Conservation (phyloP, 1,140 invertebrate species). For the Choristoneura fumiferana region DNA sequence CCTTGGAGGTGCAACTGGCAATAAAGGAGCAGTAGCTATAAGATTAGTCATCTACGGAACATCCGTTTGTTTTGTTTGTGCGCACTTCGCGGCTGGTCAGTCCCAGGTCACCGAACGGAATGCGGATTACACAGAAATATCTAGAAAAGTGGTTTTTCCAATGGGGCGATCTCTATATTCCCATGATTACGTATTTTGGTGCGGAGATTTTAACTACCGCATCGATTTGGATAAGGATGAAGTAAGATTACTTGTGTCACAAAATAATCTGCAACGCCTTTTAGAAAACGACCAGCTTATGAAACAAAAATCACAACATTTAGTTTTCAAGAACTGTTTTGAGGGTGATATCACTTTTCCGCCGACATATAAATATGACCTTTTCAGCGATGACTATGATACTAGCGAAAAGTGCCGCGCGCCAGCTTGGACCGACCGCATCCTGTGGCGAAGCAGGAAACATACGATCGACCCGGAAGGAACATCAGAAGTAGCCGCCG, state of each 20-base stretch:
- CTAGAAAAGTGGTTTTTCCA: conserved; percentile 94
- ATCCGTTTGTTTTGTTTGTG: conserved; percentile 98
- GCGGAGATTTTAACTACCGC: conserved; percentile 99
- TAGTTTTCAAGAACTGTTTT: conserved; percentile 96
- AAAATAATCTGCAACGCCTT: conserved; percentile 88
- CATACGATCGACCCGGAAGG: conserved; percentile 83
- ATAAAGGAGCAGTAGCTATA: conserved; percentile 98
- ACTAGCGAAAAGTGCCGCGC: conserved; percentile 98
- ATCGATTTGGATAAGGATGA: conserved; percentile 98
- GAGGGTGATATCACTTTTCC: conserved; percentile 96
- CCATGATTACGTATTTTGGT: conserved; percentile 99
- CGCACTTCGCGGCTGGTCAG: conserved; percentile 99
- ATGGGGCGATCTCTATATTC: conserved; percentile 95
- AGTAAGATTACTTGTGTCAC: conserved; percentile 90
- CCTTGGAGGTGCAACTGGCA: conserved; percentile 95
- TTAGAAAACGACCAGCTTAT: conserved; percentile 94
- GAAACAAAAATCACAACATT: conserved; percentile 87
- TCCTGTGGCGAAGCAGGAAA: conserved; percentile 93
- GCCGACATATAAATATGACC: conserved; percentile 99
- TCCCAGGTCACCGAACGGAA: conserved; percentile 97
- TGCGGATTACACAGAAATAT: conserved; percentile 97
- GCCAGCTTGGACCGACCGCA: conserved; percentile 98
- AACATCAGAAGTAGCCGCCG: conserved; percentile 84
- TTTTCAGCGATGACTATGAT: conserved; percentile 99
- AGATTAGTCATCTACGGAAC: conserved; percentile 94